Evolutionary conservation across 92 coral and sea anemone species (phyloP), one percentile per base, ranked within the genome.

Genomic region (Isaurus tuberculatus): DNA sequence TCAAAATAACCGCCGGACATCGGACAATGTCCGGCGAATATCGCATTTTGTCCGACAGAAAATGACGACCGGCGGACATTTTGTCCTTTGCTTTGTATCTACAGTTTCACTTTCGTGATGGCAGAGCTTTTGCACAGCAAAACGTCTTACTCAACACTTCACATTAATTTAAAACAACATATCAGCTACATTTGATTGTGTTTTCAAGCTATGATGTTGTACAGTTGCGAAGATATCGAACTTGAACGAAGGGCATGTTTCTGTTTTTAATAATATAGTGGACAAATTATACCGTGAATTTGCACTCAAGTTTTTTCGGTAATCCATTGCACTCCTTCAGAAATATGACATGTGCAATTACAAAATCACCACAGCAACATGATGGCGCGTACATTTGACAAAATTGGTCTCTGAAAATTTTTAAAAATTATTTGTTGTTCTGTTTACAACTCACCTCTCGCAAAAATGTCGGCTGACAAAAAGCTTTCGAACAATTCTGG

Each of bases 251-350:
- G 73, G 49, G 73, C 73, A 68, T 68, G 73, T 68, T 68, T 68
- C 73, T 68, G 73, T 68, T 68, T 68, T 68, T 68, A 68, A 68
- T 68, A 68, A 68, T 68, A 68, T 68, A 53, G 63, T 53, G 63
- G 63, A 53, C 63, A 53, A 53, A 53, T 53, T 53, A 53, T 53
- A 53, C 63, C 73, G 49, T 68, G 73, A 68, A 68, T 68, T 68
- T 68, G 73, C 73, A 68, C 73, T 68, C 73, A 68, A 68, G 73
- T 68, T 68, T 68, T 68, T 68, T 68, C 73, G 73, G 73, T 68
- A 68, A 68, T 68, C 73, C 73, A 68, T 68, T 68, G 73, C 73
- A 68, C 73, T 68, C 73, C 73, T 68, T 68, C 73, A 68, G 73
- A 68, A 68, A 68, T 68, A 68, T 33, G 73, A 67, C 72, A 67